Evolutionary conservation across 2,113 vertebrate species (phyloP).

Genomic region (Paradisaea rubra): DNA sequence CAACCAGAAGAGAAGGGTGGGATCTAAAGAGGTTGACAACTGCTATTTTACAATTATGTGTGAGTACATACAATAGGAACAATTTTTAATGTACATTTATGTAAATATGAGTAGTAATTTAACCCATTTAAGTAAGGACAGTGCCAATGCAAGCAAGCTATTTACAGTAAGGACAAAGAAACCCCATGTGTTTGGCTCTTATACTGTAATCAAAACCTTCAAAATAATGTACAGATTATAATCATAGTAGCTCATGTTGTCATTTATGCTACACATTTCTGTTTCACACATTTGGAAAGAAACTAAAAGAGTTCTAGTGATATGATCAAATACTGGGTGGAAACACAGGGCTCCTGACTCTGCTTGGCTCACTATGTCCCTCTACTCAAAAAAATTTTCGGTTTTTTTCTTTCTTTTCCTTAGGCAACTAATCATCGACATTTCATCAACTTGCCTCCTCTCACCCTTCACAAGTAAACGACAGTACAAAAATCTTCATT

Average conservation of each 20-base stretch:
- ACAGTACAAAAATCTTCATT: not conserved
- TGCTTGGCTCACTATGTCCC: not conserved
- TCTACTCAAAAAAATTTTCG: not conserved
- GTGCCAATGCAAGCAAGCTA: not conserved
- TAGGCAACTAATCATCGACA: not conserved
- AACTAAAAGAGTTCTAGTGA: not conserved
- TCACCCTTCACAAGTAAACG: not conserved
- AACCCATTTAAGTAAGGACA: not conserved
- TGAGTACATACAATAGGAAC: not conserved
- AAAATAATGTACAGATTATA: not conserved
- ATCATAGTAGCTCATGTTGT: not conserved
- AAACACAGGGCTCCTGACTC: not conserved
- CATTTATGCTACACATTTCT: not conserved
- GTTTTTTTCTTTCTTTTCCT: not conserved
- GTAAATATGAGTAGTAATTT: not conserved
- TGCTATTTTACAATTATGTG: not conserved
- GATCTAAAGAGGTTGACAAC: not conserved
- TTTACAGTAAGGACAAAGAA: not conserved
- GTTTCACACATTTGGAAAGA: not conserved
- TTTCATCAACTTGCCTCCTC: not conserved
- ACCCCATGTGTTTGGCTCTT: not conserved
- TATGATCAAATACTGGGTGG: not conserved
- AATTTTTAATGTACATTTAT: not conserved
- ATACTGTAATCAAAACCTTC: not conserved
- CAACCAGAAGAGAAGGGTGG: not conserved